Conservation (phyloP, 2,113 vertebrate genomes). For the Dendrocopos noguchii region DNA sequence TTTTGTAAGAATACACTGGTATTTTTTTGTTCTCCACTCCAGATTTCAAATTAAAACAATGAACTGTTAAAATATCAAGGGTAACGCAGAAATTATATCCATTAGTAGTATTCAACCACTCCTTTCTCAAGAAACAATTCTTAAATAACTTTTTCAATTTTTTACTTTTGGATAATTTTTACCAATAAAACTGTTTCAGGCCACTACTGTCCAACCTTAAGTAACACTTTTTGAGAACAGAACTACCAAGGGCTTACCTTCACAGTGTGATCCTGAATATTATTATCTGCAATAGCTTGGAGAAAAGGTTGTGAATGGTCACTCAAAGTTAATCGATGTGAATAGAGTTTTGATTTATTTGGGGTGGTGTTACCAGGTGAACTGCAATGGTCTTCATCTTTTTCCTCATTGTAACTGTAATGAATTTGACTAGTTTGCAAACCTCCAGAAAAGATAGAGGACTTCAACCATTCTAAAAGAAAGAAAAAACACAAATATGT, state of each 20-base stretch:
- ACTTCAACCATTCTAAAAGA: constrained; percentile 92
- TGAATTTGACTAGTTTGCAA: constrained; percentile 98
- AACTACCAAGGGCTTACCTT: constrained; percentile 79
- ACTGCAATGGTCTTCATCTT: constrained; percentile 98
- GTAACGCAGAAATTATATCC: background rate
- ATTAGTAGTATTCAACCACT: background rate
- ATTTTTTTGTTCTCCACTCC: background rate
- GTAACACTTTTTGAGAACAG: background rate
- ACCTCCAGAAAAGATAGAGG: constrained; percentile 95
- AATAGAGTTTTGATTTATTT: constrained; percentile 90
- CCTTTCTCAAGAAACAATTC: background rate
- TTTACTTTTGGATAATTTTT: background rate
- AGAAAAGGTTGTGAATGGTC: constrained; percentile 96
- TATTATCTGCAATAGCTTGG: constrained; percentile 96
- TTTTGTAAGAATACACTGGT: background rate
- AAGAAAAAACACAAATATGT: background rate
- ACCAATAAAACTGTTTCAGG: background rate
- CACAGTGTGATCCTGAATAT: constrained; percentile 94
- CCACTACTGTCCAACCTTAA: background rate
- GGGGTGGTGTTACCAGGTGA: constrained; percentile 89
- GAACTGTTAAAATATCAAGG: background rate
- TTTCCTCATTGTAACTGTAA: constrained; percentile 99
- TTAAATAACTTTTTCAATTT: background rate
- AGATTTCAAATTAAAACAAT: background rate
- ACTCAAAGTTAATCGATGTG: constrained; percentile 84